Evolutionary conservation across 2,113 vertebrate genomes (phyloP), one percentile per base, ranked within the genome.

Genomic region (Oxygymnocypris stewartii): DNA sequence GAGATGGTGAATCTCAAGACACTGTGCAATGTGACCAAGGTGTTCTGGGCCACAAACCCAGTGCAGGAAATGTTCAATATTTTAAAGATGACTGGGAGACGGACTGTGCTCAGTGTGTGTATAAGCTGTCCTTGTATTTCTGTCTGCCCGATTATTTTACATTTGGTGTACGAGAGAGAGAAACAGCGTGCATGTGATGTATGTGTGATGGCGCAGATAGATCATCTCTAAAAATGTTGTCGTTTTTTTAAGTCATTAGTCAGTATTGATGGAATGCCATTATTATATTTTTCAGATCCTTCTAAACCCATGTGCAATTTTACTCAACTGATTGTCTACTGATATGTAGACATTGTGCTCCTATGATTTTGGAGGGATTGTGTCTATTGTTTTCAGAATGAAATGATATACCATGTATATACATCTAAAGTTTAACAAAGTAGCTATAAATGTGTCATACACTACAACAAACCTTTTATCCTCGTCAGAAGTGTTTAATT

Each of bases 391-490:
- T 93, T 90, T 77, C 88, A 88, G 87, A 92, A 85, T 87, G 85
- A 78, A 91, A 89, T 88, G 87, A 88, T 89, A 91, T 90, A 89
- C 90, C 89, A 85, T 95, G 94, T 94, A 93, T 93, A 94, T 93
- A 94, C 79, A 85, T 89, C 69, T 91, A 88, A 89, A 94, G 89
- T 91, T 88, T 84, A 88, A 91, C 87, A 93, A 89, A 92, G 84
- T 93, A 89, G 90, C 82, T 93, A 90, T 92, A 88, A 91, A 89
- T 88, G 89, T 92, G 90, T 89, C 82, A 84, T 57, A 84, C 82
- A 85, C 75, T 79, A 79, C 73, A 77, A 79, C 40, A 77, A 63
- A 85, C 75, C 40, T 47, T 85, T 85, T 6, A 76, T 86, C 7
- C 16, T 49, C 13, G 42, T 47, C 42, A 14, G 40, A 49, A 79